phyloP scores from a whole-genome alignment of 2,113 vertebrate genomes.

The Pteropus alecto region DNA sequence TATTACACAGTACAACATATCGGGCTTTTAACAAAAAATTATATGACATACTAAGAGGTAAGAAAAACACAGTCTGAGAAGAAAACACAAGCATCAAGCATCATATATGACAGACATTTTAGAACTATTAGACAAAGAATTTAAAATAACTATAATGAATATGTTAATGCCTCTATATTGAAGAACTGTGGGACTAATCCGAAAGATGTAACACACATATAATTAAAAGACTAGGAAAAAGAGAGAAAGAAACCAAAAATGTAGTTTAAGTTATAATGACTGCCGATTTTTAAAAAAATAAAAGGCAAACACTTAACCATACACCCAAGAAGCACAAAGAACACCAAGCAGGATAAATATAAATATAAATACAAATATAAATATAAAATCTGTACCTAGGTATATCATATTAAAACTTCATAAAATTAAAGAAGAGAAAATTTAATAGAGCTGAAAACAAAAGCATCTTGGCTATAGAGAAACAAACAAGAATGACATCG shows the following conservation, averaged over 20 bases:
- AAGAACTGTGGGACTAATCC: background rate
- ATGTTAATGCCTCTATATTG: background rate
- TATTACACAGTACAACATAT: background rate
- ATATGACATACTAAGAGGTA: background rate
- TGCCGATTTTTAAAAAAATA: background rate
- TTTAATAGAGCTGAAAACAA: background rate
- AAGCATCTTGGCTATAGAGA: background rate
- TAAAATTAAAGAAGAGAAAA: background rate
- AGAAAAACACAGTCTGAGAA: background rate
- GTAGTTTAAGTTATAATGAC: background rate
- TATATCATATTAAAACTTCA: no score
- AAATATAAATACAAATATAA: no score
- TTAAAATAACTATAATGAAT: background rate
- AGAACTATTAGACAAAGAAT: background rate
- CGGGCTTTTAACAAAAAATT: background rate
- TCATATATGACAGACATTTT: background rate
- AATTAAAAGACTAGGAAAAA: background rate
- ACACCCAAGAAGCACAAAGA: background rate
- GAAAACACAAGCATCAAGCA: background rate
- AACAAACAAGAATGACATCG: background rate
- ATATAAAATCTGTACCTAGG: no score
- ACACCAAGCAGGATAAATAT: no score
- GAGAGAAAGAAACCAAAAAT: background rate
- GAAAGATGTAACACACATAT: background rate
- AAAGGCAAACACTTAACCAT: background rate